A percentile compares a stretch with the other conserved stretches of the same genome.
Conservation (phyloP, 2,113 vertebrate species). For the Aegotheles bennettii region DNA sequence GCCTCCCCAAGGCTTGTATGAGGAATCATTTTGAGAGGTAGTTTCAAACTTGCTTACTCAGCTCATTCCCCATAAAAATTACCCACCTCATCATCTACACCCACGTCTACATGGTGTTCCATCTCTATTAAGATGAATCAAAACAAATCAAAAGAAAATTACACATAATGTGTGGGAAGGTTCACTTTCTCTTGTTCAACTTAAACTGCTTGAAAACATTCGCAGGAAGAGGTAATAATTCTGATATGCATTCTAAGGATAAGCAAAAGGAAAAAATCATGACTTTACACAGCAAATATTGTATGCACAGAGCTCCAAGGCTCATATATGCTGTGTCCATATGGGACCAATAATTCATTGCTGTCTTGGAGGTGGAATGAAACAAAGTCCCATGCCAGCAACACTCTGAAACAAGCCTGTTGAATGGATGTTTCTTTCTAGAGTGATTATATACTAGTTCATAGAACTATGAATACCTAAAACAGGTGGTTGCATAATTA, state of each 20-base stretch:
- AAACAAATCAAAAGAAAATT: conserved; percentile 63
- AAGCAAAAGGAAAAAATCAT: background rate
- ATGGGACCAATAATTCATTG: background rate
- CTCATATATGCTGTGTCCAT: background rate
- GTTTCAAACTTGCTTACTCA: conserved; percentile 36
- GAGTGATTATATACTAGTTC: background rate
- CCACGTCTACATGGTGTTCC: conserved; percentile 39
- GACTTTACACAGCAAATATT: background rate
- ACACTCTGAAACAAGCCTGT: background rate
- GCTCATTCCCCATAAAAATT: conserved; percentile 25
- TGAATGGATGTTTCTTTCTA: background rate
- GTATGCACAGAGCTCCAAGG: background rate
- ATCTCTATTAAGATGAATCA: conserved; percentile 11
- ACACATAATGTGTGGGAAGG: conserved; percentile 44
- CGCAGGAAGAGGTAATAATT: background rate
- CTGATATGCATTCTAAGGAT: background rate
- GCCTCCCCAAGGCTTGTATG: background rate
- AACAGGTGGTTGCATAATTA: background rate
- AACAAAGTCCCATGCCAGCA: background rate
- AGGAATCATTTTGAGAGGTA: conserved; percentile 1
- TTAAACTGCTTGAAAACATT: background rate
- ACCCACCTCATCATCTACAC: background rate
- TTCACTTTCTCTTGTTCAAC: conserved; percentile 47
- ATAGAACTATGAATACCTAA: background rate
- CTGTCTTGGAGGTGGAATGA: background rate